A percentile compares a stretch with the other conserved stretches of the same genome.
Evolutionary conservation across 2,797 vertebrate species (phyloP).

Genomic region (Chlorospingus semifuscus): DNA sequence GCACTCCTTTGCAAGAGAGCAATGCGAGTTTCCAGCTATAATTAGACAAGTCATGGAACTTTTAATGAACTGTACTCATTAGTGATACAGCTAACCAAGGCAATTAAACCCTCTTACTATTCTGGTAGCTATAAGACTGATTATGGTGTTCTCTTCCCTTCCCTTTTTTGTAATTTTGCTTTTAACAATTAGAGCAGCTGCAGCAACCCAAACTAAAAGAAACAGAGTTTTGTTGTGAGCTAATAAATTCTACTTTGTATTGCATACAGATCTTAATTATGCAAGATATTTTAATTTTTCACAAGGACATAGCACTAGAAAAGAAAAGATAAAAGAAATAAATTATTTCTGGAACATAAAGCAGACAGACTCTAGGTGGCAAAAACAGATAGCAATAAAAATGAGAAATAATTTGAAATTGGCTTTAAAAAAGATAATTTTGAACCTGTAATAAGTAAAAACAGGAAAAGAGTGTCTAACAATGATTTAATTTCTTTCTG

Average conservation of each 20-base stretch:
- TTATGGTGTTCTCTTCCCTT: not conserved
- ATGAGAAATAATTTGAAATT: not conserved
- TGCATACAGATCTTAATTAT: conserved; percentile 11
- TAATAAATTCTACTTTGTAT: not conserved
- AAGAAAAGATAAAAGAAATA: not conserved
- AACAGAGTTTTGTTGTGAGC: not conserved
- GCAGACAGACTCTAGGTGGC: not conserved
- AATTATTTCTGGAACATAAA: not conserved
- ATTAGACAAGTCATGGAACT: conserved; percentile 7
- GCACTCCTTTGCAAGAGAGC: not conserved
- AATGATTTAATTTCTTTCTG: not conserved
- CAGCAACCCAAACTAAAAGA: not conserved
- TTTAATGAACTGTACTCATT: conserved; percentile 13
- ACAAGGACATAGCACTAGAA: not conserved
- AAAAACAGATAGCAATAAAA: not conserved
- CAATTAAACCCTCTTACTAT: conserved; percentile 19
- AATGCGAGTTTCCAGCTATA: not conserved
- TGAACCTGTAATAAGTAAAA: not conserved
- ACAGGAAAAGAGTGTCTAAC: not conserved
- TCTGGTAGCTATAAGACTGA: not conserved
- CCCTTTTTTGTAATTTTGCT: not conserved
- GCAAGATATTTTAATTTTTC: conserved; percentile 12
- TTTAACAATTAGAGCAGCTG: conserved; percentile 39
- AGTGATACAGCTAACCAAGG: not conserved
- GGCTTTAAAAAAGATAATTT: not conserved